These are phyloP conservation scores for Ranitomeya variabilis DNA, from an alignment of 2,113 vertebrate species.

Conservation along the genomic window DNA sequence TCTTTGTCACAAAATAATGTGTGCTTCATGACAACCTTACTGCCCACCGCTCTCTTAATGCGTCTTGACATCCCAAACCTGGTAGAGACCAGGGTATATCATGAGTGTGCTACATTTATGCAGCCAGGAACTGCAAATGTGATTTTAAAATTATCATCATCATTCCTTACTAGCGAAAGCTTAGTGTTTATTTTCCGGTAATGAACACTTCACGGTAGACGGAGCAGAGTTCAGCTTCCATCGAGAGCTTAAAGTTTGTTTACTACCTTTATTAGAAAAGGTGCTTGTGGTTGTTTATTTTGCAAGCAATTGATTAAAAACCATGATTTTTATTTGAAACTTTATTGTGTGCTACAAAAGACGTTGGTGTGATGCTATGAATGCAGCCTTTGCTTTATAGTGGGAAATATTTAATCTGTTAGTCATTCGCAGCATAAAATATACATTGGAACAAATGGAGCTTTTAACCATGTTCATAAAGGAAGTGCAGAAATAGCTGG, in stretches of 20 bases:
- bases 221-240: conserved; percentile 45
- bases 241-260: conserved; percentile 38
- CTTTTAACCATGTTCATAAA: not conserved
- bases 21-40: not conserved
- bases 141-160: conserved; percentile 47
- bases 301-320: conserved; percentile 47
- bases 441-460: not conserved
- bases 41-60: not conserved
- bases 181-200: conserved; percentile 40
- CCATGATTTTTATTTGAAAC: conserved; percentile 42
- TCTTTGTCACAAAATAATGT: not conserved
- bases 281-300: conserved; percentile 43
- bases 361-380: conserved; percentile 6
- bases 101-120: conserved; percentile 20
- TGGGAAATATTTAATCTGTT: conserved; percentile 16
- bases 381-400: conserved; percentile 18
- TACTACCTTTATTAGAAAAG: conserved; percentile 49
- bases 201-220: conserved; percentile 46
- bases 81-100: not conserved
- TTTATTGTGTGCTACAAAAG: conserved; percentile 39
- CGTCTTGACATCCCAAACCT: not conserved
- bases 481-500: not conserved
- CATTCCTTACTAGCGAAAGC: conserved; percentile 33
- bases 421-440: not conserved
- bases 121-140: conserved; percentile 31